Evolutionary conservation across 2,113 vertebrate genomes (phyloP).

Genomic region (Nothocercus julius): DNA sequence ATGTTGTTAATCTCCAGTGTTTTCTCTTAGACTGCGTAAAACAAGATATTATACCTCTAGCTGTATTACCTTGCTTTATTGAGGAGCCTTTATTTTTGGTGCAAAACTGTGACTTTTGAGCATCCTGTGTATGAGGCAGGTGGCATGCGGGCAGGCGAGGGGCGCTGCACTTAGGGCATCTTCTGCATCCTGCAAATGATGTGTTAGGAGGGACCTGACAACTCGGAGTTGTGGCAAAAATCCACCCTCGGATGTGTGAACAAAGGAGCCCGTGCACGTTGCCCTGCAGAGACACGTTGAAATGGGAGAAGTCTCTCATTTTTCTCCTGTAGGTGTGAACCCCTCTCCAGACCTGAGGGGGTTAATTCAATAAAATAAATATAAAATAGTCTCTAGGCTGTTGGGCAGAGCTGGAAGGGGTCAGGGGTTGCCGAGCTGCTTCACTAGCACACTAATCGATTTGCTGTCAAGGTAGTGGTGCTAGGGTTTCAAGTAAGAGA

Average conservation of each 20-base stretch:
- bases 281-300: constrained; percentile 29
- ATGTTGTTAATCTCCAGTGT: constrained; percentile 49
- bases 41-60: constrained; percentile 56
- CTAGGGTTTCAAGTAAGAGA: constrained; percentile 87
- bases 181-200: constrained; percentile 34
- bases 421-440: constrained; percentile 90
- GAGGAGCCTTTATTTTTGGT: constrained; percentile 53
- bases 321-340: constrained; percentile 56
- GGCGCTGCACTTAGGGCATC: not conserved
- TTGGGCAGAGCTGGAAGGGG: constrained; percentile 90
- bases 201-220: constrained; percentile 61
- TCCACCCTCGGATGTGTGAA: constrained; percentile 60
- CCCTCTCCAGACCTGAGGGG: constrained; percentile 75
- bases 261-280: constrained; percentile 66
- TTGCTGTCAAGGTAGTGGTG: constrained; percentile 95
- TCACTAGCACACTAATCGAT: constrained; percentile 96
- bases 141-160: not conserved
- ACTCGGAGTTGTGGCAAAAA: constrained; percentile 46
- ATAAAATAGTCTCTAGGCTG: constrained; percentile 90
- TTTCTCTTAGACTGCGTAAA: constrained; percentile 47
- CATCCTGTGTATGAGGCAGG: not conserved
- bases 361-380: constrained; percentile 94
- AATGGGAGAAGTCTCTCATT: constrained; percentile 26
- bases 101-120: not conserved
- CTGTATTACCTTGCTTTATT: constrained; percentile 50